phyloP scores from a whole-genome alignment of 2,797 vertebrate species.

The Allobates femoralis region DNA sequence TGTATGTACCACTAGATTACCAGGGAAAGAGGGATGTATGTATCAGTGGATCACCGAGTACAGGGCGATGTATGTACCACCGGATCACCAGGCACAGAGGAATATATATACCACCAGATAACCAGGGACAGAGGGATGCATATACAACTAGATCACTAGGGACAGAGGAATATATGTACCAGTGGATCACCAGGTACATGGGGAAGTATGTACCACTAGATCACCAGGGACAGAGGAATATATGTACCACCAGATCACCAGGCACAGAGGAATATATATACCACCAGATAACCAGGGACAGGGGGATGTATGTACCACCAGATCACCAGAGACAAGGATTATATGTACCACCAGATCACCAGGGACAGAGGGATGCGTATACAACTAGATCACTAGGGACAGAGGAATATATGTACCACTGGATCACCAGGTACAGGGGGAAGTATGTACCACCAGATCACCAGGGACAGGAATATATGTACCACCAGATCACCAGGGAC shows the following conservation, averaged over 20 bases:
- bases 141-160: neutral
- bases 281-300: no score
- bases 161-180: neutral
- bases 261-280: neutral
- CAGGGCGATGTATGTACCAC: neutral
- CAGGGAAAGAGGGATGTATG: neutral
- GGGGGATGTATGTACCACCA: no score
- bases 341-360: neutral
- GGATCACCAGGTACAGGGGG: neutral
- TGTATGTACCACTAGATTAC: neutral
- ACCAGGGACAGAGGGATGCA: neutral
- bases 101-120: no score
- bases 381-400: neutral
- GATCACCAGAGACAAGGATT: neutral
- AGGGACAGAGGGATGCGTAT: no score
- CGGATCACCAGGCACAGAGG: neutral
- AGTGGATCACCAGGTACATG: neutral
- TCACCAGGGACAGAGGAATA: neutral
- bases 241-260: neutral
- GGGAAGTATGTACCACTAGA: neutral
- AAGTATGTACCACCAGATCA: neutral
- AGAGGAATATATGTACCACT: neutral
- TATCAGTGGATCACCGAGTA: neutral
- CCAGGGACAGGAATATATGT: neutral
- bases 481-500: no score